Evolutionary conservation across 2,888 invertebrate species (phyloP), one percentile per base, ranked within the genome.

Genomic region (Polyommatus icarus): DNA sequence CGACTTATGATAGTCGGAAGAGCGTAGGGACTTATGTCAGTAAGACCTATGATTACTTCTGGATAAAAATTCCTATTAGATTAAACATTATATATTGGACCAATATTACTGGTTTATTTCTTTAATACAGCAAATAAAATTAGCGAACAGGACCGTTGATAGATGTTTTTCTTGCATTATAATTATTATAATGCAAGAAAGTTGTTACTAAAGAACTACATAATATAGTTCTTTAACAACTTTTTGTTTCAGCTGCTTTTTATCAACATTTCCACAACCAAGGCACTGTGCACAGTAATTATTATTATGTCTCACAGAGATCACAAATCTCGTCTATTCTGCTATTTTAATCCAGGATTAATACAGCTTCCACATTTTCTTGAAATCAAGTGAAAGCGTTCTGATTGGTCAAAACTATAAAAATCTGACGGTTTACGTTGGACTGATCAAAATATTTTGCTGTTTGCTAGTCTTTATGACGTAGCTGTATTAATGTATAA

Each of bases 1-100:
- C 73, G 46, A 73, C 20, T 29, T 29, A 73, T 40, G 40, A 24
- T 73, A 67, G 10, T 61, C 61, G 24, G 61, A 61, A 40, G 36
- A 40, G 72, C 72, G 24, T 61, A 61, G 61, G 61, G 59, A 24
- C 59, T 61, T 61, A 24, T 20, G 59, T 20, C 59, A 10, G 59
- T 61, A 24, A 24, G 24, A 61, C 12, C 12, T 61, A 24, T 10
- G 61, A 61, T 61, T 61, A 61, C 12, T 61, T 20, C 24, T 20
- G 61, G 12, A 61, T 61, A 10, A 61, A 61, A 20, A 24, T 4
- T 61, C 24, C 61, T 24, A 12, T 61, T 10, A 61, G 10, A 61
- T 61, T 20, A 59, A 59, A 40, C 10, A 40, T 40, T 15, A 15
- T 50, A 15, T 50, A 50, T 15, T 50, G 15, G 2, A 50, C 12